Conservation (phyloP, 2,888 invertebrate species). For the Zaprionus obscuricornis region DNA sequence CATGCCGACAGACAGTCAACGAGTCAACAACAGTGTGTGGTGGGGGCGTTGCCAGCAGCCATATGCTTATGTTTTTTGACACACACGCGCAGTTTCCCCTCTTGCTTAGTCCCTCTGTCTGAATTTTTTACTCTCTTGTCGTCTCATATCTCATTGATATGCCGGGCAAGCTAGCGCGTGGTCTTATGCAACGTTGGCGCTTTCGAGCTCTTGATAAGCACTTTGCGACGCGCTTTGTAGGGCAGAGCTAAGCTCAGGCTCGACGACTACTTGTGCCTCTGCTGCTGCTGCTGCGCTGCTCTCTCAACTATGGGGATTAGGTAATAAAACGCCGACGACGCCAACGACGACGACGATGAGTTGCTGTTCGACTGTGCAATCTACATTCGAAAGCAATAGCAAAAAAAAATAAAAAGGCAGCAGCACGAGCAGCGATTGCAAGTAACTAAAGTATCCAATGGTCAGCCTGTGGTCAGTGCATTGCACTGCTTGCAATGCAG, state of each 20-base stretch:
- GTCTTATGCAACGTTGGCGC: conserved; percentile 41
- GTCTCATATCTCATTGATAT: conserved; percentile 65
- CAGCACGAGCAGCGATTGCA: no score
- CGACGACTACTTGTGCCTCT: no score
- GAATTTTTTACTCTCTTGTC: background rate
- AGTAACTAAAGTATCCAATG: no score
- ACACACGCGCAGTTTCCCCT: conserved; percentile 24
- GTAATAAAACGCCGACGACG: no score
- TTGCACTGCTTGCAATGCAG: conserved; percentile 63
- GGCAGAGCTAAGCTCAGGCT: conserved; percentile 27
- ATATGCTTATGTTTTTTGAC: no score
- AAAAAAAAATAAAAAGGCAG: conserved; percentile 34
- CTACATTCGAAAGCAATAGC: no score
- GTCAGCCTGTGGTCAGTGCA: conserved; percentile 52
- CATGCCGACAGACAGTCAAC: no score
- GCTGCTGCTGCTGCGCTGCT: conserved; percentile 12
- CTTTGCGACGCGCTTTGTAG: conserved; percentile 31
- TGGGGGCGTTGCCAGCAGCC: conserved; percentile 29
- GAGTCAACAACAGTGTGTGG: no score
- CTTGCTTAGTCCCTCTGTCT: background rate
- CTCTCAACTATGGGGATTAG: no score
- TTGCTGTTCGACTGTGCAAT: no score
- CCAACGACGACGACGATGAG: background rate
- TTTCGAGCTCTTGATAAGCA: conserved; percentile 33
- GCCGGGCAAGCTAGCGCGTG: conserved; percentile 46